Percentiles rank a stretch among this genome's conserved stretches.
Conservation (phyloP, 2,113 vertebrate species). For the Neofelis nebulosa region DNA sequence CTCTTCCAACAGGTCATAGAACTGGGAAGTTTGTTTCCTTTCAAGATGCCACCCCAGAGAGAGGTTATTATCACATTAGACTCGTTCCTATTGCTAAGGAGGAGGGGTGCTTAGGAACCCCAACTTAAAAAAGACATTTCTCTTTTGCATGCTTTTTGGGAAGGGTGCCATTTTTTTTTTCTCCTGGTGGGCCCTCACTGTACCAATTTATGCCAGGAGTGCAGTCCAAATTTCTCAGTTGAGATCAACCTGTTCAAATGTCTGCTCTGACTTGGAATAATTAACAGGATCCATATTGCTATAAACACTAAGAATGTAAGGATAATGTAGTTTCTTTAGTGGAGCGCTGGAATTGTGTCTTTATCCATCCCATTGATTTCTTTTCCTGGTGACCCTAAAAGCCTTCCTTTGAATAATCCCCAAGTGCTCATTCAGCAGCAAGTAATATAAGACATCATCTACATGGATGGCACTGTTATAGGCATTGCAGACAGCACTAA, state of each 20-base stretch:
- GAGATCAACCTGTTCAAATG: background rate
- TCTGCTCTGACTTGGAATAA: background rate
- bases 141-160: conserved; percentile 18
- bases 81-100: background rate
- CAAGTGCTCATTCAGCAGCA: background rate
- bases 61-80: conserved; percentile 66
- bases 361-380: background rate
- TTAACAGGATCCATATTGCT: background rate
- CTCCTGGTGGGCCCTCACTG: background rate
- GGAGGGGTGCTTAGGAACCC: background rate
- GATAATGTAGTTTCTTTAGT: background rate
- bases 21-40: conserved; percentile 44
- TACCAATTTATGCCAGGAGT: background rate
- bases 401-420: background rate
- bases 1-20: conserved; percentile 56
- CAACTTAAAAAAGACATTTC: background rate
- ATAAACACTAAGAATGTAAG: background rate
- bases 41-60: conserved; percentile 55
- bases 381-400: background rate
- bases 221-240: background rate
- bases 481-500: background rate
- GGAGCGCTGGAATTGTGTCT: background rate
- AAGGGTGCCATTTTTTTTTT: background rate
- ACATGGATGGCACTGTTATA: background rate
- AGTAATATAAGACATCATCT: background rate